A percentile compares a stretch with the other conserved stretches of the same genome.
phyloP scores from a whole-genome alignment of 2,888 invertebrate genomes.

The Cryptops parisi region DNA sequence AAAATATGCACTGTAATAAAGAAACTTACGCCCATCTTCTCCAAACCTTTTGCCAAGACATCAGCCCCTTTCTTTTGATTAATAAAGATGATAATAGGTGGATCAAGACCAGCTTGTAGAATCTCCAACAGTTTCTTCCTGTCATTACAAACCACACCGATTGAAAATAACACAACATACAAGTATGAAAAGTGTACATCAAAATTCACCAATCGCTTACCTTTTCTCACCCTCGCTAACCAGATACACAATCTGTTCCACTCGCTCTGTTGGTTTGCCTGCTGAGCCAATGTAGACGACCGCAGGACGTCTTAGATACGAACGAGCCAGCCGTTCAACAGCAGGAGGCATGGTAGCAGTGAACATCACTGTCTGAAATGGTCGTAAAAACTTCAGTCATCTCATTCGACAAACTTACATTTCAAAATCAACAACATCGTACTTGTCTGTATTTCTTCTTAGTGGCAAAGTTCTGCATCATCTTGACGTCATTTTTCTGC shows the following conservation, averaged over 20 bases:
- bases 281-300: slow-evolving; percentile 94
- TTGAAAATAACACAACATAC: not conserved
- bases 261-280: slow-evolving; percentile 94
- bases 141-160: slow-evolving; percentile 13
- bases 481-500: slow-evolving; percentile 84
- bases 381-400: not conserved
- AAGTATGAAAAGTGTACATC: not conserved
- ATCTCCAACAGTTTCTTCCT: slow-evolving; percentile 85
- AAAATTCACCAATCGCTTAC: slow-evolving; percentile 19
- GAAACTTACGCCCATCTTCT: slow-evolving; percentile 65
- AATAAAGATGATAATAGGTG: slow-evolving; percentile 98
- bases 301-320: slow-evolving; percentile 87
- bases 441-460: slow-evolving; percentile 92
- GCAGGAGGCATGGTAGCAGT: slow-evolving; percentile 99
- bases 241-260: slow-evolving; percentile 94
- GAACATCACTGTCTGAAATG: slow-evolving; percentile 89
- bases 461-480: slow-evolving; percentile 84
- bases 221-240: slow-evolving; percentile 91
- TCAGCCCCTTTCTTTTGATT: slow-evolving; percentile 99
- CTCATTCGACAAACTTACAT: not conserved
- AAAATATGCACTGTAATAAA: not conserved
- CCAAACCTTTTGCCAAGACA: slow-evolving; percentile 88
- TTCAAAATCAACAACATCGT: slow-evolving; percentile 10
- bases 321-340: slow-evolving; percentile 87
- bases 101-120: slow-evolving; percentile 75